Evolutionary conservation across 2,113 vertebrate species (phyloP), one percentile per base, ranked within the genome.

Genomic region (Odontesthes bonariensis): DNA sequence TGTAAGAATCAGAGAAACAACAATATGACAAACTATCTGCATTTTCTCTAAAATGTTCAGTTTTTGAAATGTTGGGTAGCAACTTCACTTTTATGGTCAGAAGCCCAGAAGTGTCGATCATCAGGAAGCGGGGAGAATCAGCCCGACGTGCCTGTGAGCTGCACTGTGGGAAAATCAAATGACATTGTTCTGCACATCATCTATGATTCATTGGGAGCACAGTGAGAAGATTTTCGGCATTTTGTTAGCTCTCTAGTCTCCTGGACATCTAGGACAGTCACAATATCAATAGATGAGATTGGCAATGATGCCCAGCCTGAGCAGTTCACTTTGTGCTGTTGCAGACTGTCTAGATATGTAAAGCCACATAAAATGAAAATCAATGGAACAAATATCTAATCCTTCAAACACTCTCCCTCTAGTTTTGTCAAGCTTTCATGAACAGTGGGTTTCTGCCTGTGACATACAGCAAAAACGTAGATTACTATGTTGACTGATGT

Each of bases 161-260:
- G 68, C 63, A 75, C 75, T 73, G 54, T 60, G 63, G 82, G 69
- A 80, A 85, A 88, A 86, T 89, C 82, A 78, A 76, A 86, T 54
- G 54, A 74, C 75, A 80, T 82, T 90, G 70, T 90, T 77, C 60
- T 73, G 63, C 60, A 69, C 67, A 54, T 83, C 80, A 78, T 77
- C 20, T 74, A 64, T 63, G 69, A 54, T 73, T 71, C 74, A 64
- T 12, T 61, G 81, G 66, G 66, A 75, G 46, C 55, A 58, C 69
- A 79, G 65, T 2, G 31, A 76, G 58, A 44, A 77, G 63, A 51
- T 14, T 42, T 60, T 74, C 72, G 71, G 58, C 59, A 23, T 71
- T 71, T 73, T 58, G 54, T 73, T 20, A 40, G 60, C 54, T n/a
- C n/a, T n/a, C n/a, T n/a, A n/a, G n/a, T 66, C 66, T 73, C 12